Conservation (phyloP, 2,888 invertebrate species). For the Drosophila rubida region DNA sequence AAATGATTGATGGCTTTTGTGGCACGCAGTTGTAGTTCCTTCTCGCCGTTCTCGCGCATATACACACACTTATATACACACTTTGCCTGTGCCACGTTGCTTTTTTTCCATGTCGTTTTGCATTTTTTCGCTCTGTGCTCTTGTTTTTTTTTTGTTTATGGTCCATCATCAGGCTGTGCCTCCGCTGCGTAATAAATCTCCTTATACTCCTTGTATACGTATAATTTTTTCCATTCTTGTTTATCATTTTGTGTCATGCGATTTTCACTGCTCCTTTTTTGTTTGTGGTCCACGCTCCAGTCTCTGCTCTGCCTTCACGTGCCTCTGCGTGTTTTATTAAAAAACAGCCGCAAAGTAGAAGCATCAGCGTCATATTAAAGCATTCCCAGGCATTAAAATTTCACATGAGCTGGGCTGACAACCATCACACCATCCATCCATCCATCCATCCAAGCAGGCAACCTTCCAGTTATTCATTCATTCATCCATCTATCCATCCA, state of each 20-base stretch:
- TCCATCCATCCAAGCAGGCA: slow-evolving; percentile 40
- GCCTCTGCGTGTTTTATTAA: slow-evolving; percentile 68
- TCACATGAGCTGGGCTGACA: slow-evolving; percentile 68
- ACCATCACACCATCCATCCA: slow-evolving; percentile 40
- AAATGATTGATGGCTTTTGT: slow-evolving; percentile 80
- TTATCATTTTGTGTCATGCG: slow-evolving; percentile 79
- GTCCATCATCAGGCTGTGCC: slow-evolving; percentile 73
- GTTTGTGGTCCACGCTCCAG: slow-evolving; percentile 35
- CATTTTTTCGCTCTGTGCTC: slow-evolving; percentile 42
- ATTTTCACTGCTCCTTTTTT: slow-evolving; percentile 57
- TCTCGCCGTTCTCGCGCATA: slow-evolving; percentile 32
- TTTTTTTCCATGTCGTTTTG: slow-evolving; percentile 65
- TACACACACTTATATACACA: slow-evolving; percentile 25
- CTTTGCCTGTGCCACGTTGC: slow-evolving; percentile 40
- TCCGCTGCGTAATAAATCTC: slow-evolving; percentile 77
- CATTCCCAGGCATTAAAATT: slow-evolving; percentile 77
- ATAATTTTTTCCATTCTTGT: slow-evolving; percentile 73
- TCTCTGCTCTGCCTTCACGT: slow-evolving; percentile 44
- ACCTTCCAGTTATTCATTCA: slow-evolving; percentile 22
- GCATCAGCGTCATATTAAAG: slow-evolving; percentile 72
- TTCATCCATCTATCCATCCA: slow-evolving; percentile 61
- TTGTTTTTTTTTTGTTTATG: slow-evolving; percentile 65
- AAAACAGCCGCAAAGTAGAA: slow-evolving; percentile 32
- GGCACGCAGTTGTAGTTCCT: slow-evolving; percentile 64
- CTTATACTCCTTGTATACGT: slow-evolving; percentile 46